These are phyloP conservation scores for Ophonus ardosiacus DNA, from an alignment of 2,888 invertebrate species.

Conservation along the genomic window DNA sequence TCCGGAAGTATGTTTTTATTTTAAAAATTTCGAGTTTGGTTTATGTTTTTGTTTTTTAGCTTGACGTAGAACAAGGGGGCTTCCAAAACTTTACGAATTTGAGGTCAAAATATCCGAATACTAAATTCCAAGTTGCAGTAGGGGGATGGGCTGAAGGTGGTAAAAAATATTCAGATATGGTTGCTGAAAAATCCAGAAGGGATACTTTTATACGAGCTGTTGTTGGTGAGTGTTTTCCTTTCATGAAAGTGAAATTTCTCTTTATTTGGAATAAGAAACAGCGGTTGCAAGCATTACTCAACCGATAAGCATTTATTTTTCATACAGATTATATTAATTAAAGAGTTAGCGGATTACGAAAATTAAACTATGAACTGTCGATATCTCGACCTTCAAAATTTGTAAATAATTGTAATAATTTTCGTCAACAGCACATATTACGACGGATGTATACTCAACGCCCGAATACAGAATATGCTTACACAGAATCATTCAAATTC, in stretches of 20 bases:
- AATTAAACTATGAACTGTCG: background rate
- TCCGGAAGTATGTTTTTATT: slow-evolving; percentile 80
- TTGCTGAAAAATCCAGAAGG: slow-evolving; percentile 83
- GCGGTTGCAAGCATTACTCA: slow-evolving; percentile 1
- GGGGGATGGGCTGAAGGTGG: slow-evolving; percentile 96
- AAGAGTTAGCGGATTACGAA: background rate
- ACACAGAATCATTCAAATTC: no score
- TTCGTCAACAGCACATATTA: background rate
- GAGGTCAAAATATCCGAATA: slow-evolving; percentile 82
- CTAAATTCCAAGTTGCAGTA: slow-evolving; percentile 89
- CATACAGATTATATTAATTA: background rate
- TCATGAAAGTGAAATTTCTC: slow-evolving; percentile 11
- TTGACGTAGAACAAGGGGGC: slow-evolving; percentile 86
- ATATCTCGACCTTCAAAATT: background rate
- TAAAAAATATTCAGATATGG: slow-evolving; percentile 90
- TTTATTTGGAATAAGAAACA: slow-evolving; percentile 5
- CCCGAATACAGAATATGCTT: no score
- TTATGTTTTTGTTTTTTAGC: slow-evolving; percentile 72
- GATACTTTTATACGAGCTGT: slow-evolving; percentile 86
- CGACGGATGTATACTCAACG: no score
- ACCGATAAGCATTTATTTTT: background rate
- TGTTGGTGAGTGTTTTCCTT: slow-evolving; percentile 77
- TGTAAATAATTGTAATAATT: background rate
- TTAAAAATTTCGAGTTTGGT: background rate
- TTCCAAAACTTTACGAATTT: slow-evolving; percentile 88